A percentile compares a stretch with the other conserved stretches of the same genome.
Conservation (phyloP, 2,888 invertebrate genomes). For the Pyrochroa serraticornis region DNA sequence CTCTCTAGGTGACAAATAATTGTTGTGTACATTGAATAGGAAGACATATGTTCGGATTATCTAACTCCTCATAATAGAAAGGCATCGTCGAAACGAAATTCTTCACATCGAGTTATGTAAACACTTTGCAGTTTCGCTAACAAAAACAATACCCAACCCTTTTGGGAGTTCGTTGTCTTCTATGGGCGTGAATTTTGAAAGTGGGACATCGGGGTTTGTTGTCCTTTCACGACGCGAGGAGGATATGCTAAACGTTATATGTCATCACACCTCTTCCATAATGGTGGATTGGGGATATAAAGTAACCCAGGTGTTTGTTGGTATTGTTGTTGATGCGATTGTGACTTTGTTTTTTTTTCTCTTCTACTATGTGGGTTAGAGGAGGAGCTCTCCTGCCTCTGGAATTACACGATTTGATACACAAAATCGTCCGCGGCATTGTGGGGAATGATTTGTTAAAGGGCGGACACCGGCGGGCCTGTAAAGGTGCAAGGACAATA, state of each 20-base stretch:
- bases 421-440: constrained; percentile 49
- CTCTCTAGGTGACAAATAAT: constrained; percentile 38
- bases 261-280: constrained; percentile 33
- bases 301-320: constrained; percentile 44
- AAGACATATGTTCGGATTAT: constrained; percentile 32
- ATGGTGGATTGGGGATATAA: neutral
- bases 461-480: constrained; percentile 44
- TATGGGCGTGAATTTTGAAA: constrained; percentile 41
- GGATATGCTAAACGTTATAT: constrained; percentile 38
- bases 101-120: constrained; percentile 1
- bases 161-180: constrained; percentile 28
- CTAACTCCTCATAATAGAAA: neutral
- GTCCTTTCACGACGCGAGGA: constrained; percentile 33
- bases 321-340: constrained; percentile 39
- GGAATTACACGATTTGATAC: constrained; percentile 59
- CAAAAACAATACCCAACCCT: constrained; percentile 19
- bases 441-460: constrained; percentile 50
- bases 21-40: constrained; percentile 33
- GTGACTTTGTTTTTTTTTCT: constrained; percentile 41
- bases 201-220: constrained; percentile 29
- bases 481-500: constrained; percentile 49
- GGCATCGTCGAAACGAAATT: constrained; percentile 2
- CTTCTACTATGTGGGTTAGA: constrained; percentile 42
- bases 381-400: constrained; percentile 56
- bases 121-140: constrained; percentile 12